phyloP scores from a whole-genome alignment of 2,888 invertebrate species.

The Spisula solida region DNA sequence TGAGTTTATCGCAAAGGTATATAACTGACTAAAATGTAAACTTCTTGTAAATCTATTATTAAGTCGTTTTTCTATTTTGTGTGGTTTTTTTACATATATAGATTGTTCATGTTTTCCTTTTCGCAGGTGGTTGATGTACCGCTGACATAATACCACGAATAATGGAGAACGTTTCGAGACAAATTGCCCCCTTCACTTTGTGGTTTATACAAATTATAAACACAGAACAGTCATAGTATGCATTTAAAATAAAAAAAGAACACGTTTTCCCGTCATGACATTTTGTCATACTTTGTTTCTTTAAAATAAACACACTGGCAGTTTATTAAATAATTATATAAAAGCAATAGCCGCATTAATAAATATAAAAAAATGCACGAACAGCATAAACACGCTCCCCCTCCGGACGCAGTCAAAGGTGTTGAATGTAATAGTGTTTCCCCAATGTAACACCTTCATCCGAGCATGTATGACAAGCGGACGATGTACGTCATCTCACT shows the following conservation, averaged over 20 bases:
- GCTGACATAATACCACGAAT: no score
- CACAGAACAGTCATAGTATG: not conserved
- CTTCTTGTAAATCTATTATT: no score
- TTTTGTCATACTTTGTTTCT: not conserved
- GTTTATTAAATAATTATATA: constrained; percentile 16
- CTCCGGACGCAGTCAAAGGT: constrained; percentile 35
- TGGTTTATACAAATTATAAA: not conserved
- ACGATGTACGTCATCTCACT: constrained; percentile 6
- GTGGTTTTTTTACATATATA: no score
- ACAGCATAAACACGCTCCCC: no score
- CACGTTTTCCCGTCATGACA: not conserved
- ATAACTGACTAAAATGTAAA: no score
- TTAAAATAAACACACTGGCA: not conserved
- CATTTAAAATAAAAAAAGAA: not conserved
- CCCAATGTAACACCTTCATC: not conserved
- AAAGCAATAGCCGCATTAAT: not conserved
- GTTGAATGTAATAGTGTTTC: constrained; percentile 34
- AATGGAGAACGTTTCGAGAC: not conserved
- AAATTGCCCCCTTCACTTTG: not conserved
- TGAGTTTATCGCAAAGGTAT: no score
- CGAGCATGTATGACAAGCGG: constrained; percentile 29
- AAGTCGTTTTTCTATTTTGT: no score
- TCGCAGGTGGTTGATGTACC: no score
- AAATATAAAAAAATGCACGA: no score
- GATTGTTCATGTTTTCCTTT: no score